Base-by-base conservation (phyloP, 2,797 vertebrate species). In the Aphelocoma californica region DNA sequence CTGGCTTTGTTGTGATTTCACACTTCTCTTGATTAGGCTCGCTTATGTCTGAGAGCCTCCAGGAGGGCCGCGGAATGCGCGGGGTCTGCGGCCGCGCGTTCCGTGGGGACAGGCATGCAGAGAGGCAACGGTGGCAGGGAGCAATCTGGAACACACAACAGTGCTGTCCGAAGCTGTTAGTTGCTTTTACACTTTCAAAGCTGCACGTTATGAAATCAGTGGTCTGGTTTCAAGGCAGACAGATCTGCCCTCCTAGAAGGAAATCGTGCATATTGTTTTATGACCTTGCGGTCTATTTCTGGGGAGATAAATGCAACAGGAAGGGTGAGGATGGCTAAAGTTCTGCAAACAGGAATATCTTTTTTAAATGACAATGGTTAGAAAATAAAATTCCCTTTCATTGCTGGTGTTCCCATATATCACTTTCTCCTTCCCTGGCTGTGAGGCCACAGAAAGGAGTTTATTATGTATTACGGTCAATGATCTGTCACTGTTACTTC, bases 1-100 rank as follows among this genome's bases (percentile, higher is more conserved):
- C 69, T 88, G 94, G 86, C 95, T 96, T 94, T 92, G 81, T 93
- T 95, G 91, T 69, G 94, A 95, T 97, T 97, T 96, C 92, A 92
- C 96, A 95, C 97, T 90, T 91, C 72, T 54, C 93, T 85, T 88
- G 94, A 90, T 91, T 50, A 88, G 90, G 80, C 90, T 92, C 0
- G 5, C 82, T 96, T 69, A 71, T 69, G 89, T 61, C 81, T 70
- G 79, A 71, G 91, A 88, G 83, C 95, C 89, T 87, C 78, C 51
- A 71, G 88, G 73, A 93, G 64, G 89, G 42, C 81, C 45, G 7
- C 2, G 31, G 16, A 53, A 72, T 24, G 45, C 3, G 32, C 5
- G 13, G 72, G 31, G 88, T 62, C 82, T 26, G 44, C 0, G 2
- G 73, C 48, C 23, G 0, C 8, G 0, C 29, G 16, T 38, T 66